Evolutionary conservation across 2,797 vertebrate species (phyloP).

Genomic region (Spinibarbus caldwelli): DNA sequence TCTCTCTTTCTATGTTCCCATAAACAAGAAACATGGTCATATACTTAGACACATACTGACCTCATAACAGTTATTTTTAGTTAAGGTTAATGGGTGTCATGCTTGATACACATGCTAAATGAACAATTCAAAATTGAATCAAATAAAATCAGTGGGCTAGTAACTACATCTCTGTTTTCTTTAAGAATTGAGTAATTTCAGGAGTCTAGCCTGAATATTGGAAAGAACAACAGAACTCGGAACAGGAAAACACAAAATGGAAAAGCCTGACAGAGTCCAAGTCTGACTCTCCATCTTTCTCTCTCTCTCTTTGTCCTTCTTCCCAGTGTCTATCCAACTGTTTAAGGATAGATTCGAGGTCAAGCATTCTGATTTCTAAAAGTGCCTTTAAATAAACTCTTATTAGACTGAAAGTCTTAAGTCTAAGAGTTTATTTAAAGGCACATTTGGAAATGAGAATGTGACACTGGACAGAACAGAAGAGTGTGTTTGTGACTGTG

Average conservation of each 20-base stretch:
- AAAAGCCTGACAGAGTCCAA: constrained; percentile 40
- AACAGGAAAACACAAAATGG: constrained; percentile 41
- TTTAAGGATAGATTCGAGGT: constrained; percentile 2
- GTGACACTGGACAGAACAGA: background rate
- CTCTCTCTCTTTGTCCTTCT: constrained; percentile 6
- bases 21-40: background rate
- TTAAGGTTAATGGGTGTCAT: background rate
- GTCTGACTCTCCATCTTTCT: background rate
- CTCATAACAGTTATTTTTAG: background rate
- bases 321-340: constrained; percentile 4
- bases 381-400: background rate
- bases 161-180: background rate
- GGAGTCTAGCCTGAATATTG: background rate
- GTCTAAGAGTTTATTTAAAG: constrained; percentile 14
- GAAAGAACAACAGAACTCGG: constrained; percentile 16
- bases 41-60: background rate
- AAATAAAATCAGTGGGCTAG: background rate
- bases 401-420: background rate
- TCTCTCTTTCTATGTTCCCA: background rate
- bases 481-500: background rate
- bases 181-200: background rate
- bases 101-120: background rate
- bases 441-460: constrained; percentile 23
- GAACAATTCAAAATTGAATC: background rate
- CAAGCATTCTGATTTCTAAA: constrained; percentile 2